Conservation (phyloP, 2,888 invertebrate species). For the Stegophylla sp. region DNA sequence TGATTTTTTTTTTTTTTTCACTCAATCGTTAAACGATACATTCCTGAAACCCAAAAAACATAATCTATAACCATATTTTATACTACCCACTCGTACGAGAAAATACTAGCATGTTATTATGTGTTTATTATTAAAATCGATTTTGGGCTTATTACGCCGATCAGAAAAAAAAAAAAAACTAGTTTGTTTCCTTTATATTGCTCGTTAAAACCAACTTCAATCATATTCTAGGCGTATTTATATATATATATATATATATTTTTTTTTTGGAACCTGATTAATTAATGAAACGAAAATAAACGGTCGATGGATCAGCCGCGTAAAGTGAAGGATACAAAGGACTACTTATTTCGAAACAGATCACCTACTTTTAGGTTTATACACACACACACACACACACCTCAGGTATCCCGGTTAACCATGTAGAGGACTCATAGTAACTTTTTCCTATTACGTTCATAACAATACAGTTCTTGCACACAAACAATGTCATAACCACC, state of each 20-base stretch:
- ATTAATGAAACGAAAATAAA: background rate
- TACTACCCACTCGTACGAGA: conserved; percentile 32
- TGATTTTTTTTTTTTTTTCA: background rate
- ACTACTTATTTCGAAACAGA: background rate
- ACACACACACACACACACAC: background rate
- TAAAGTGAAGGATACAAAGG: background rate
- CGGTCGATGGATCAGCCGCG: background rate
- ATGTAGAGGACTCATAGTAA: background rate
- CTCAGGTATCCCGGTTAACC: background rate
- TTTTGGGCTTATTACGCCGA: conserved; percentile 4
- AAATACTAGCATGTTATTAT: conserved; percentile 36
- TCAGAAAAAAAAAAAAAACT: conserved; percentile 2
- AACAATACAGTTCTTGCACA: background rate
- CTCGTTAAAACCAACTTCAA: background rate
- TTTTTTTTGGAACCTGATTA: background rate
- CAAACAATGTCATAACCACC: background rate
- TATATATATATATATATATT: no score
- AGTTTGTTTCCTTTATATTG: conserved; percentile 1
- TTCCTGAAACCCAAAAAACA: conserved; percentile 30
- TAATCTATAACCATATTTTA: conserved; percentile 33
- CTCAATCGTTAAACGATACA: conserved; percentile 9
- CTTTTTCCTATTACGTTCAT: background rate
- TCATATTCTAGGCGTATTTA: background rate
- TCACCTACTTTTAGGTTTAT: background rate
- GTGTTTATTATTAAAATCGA: conserved; percentile 30